Evolutionary conservation across 2,797 vertebrate species (phyloP).

Genomic region (Setipinna tenuifilis): DNA sequence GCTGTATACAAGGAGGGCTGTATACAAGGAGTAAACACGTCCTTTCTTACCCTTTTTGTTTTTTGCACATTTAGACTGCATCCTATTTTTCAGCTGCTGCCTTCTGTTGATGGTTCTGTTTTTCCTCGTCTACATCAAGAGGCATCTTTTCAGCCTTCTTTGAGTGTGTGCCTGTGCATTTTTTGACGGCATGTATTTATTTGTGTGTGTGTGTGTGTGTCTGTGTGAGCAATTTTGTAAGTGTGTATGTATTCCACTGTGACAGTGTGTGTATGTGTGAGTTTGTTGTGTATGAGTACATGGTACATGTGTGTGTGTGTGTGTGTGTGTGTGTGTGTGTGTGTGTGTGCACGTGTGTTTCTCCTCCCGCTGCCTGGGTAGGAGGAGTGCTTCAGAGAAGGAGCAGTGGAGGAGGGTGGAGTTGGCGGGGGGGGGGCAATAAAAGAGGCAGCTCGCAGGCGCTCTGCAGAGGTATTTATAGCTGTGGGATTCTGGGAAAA

Average conservation of each 20-base stretch:
- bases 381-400: conserved; percentile 1
- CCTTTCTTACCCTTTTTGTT: not conserved
- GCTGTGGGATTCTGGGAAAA: conserved; percentile 46
- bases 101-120: not conserved
- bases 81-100: not conserved
- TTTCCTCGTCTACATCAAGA: not conserved
- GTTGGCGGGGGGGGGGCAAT: conserved; percentile 36
- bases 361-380: not conserved
- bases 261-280: not conserved
- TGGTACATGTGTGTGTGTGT: conserved; percentile 18
- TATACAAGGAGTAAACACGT: not conserved
- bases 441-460: conserved; percentile 37
- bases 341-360: not conserved
- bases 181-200: not conserved
- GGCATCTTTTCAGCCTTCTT: not conserved
- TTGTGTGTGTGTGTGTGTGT: not conserved
- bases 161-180: not conserved
- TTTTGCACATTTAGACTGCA: not conserved
- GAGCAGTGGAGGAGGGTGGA: not conserved
- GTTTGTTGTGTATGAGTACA: no score
- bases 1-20: not conserved
- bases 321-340: conserved; percentile 15
- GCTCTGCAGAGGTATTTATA: conserved; percentile 54
- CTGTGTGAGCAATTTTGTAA: not conserved
- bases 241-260: not conserved